Evolutionary conservation across 2,797 vertebrate genomes (phyloP).

Genomic region (Gymnoscopelus braueri): DNA sequence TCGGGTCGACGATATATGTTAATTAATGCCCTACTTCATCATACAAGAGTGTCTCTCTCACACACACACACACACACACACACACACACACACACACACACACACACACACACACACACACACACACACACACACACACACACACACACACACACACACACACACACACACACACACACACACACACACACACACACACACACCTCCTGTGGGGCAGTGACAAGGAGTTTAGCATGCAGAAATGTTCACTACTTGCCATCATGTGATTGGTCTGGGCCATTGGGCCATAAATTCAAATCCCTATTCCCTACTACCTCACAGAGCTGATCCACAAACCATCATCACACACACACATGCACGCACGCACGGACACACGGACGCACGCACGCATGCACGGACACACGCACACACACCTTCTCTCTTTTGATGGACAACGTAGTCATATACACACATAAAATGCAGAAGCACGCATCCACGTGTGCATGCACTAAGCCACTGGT

Average conservation of each 20-base stretch:
- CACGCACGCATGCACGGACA: background rate
- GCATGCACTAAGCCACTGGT: no score
- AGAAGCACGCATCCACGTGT: background rate
- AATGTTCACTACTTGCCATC: conserved; percentile 40
- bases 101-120: conserved; percentile 4
- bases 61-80: background rate
- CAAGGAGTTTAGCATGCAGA: conserved; percentile 40
- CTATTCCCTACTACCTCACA: conserved; percentile 28
- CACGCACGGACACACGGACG: background rate
- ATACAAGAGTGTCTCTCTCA: background rate
- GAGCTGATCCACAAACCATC: conserved; percentile 23
- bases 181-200: background rate
- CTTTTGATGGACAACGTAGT: background rate
- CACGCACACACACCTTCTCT: background rate
- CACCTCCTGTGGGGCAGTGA: conserved; percentile 25
- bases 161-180: background rate
- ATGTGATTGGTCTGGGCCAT: conserved; percentile 29
- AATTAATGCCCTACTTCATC: no score
- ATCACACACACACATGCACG: conserved; percentile 13
- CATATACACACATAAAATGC: background rate
- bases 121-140: background rate
- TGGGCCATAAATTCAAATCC: conserved; percentile 38
- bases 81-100: conserved; percentile 6
- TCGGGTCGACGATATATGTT: no score
- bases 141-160: background rate